Conservation (phyloP, 2,797 vertebrate species). For the Sebastes itinus region DNA sequence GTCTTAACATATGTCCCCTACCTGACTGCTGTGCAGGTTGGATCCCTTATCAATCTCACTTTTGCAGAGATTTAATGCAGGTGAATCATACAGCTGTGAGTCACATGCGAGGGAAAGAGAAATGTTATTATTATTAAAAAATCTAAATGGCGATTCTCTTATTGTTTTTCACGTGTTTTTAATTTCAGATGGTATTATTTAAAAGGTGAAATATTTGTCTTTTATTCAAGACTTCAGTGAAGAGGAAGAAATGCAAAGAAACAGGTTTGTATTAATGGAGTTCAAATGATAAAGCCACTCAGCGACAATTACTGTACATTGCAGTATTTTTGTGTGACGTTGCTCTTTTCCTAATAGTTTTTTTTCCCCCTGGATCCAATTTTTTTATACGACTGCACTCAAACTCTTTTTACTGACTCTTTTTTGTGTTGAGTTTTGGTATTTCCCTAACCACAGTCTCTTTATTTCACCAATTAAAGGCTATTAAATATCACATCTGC, state of each 20-base stretch:
- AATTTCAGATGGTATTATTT: slow-evolving; percentile 37
- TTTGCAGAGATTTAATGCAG: slow-evolving; percentile 35
- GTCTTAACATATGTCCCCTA: background rate
- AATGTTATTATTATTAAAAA: background rate
- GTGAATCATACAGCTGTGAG: slow-evolving; percentile 9
- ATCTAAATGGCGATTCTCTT: slow-evolving; percentile 3
- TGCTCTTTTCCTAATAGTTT: slow-evolving; percentile 22
- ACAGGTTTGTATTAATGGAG: slow-evolving; percentile 17
- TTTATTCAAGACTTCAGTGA: background rate
- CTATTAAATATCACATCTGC: slow-evolving; percentile 12
- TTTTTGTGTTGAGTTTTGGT: slow-evolving; percentile 34
- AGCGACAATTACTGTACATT: slow-evolving; percentile 7
- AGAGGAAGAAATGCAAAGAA: slow-evolving; percentile 5
- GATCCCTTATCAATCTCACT: background rate
- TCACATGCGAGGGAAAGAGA: background rate
- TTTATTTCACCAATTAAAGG: slow-evolving; percentile 44
- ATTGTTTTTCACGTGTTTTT: slow-evolving; percentile 6
- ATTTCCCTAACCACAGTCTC: slow-evolving; percentile 11
- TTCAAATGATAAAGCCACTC: slow-evolving; percentile 31
- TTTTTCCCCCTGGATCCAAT: slow-evolving; percentile 8
- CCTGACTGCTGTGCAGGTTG: slow-evolving; percentile 18
- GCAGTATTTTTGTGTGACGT: slow-evolving; percentile 12
- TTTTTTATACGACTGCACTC: slow-evolving; percentile 51
- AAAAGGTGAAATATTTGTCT: slow-evolving; percentile 45
- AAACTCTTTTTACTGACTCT: slow-evolving; percentile 43